Base-by-base conservation (phyloP, 2,888 invertebrate genomes). In the Calameuta idolon region DNA sequence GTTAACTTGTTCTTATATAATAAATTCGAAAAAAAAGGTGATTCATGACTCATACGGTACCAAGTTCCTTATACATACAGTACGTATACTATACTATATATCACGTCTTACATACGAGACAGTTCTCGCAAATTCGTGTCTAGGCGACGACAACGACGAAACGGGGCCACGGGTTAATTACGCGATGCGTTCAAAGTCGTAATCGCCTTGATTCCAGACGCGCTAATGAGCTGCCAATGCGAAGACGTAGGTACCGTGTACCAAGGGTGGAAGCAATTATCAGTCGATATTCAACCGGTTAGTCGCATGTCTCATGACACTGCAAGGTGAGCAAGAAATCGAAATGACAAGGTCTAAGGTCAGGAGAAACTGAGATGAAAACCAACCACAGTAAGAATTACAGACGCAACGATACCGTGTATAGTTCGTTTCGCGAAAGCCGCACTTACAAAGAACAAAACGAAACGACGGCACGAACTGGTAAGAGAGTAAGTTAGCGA, bases 401-500 rank as follows among this genome's bases (percentile, higher is more conserved):
- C 55, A 55, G 9, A 23, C 23, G 23, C 55, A 23, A 55, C 55
- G 9, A 55, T 55, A 2, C 23, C 55, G 55, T 55, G 55, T 55
- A 23, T 55, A 55, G 55, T 55, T 55, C 9, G 23, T 55, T 55
- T 55, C 23, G 55, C 55, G 40, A 40, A 40, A 40, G 15, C 5
- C 40, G 40, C 40, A 40, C 40, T 15, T 15, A 15, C 55, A 55
- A 23, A 23, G 23, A 55, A 15, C 55, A 55, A 55, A 55, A 55
- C 55, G 23, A 15, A 55, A 55, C 55, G 55, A 55, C 34, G n/a
- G 69, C 68, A 34, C 12, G 12, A 75, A 69, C 69, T 33, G 33
- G 15, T 69, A 75, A 69, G 69, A 69, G 34, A 75, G 33, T 34
- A 69, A 40, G 55, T 55, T 55, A 55, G 55, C 55, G 55, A 55